These are phyloP conservation scores for Alca torda DNA, from an alignment of 2,797 vertebrate genomes.

Conservation along the genomic window DNA sequence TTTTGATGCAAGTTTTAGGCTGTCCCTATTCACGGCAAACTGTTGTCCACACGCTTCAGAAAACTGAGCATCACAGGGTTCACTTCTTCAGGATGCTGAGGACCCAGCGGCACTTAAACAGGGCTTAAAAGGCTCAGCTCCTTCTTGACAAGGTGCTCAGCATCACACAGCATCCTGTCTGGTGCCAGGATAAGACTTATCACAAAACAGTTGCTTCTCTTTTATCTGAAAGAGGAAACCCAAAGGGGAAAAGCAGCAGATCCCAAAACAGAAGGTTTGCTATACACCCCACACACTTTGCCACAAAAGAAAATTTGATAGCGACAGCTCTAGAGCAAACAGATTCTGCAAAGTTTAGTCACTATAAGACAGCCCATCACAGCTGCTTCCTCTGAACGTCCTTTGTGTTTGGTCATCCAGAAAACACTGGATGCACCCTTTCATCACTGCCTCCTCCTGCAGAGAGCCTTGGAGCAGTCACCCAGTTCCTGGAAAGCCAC, in stretches of 20 bases:
- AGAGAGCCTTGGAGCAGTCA: background rate
- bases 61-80: background rate
- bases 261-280: background rate
- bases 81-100: background rate
- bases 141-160: background rate
- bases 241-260: background rate
- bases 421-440: accelerated
- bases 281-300: accelerated
- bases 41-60: accelerated
- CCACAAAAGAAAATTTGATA: background rate
- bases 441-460: background rate
- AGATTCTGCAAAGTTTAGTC: background rate
- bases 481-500: background rate
- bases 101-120: background rate
- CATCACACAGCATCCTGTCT: accelerated
- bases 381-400: background rate
- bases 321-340: background rate
- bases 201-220: accelerated
- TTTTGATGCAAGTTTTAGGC: background rate
- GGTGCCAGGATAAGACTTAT: accelerated
- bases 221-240: background rate
- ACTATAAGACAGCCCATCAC: accelerated
- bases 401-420: accelerated
- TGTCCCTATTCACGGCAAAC: background rate
- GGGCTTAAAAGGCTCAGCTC: background rate